Evolutionary conservation across 2,888 invertebrate genomes (phyloP), one percentile per base, ranked within the genome.

Genomic region (Leptinotarsa tumamoca): DNA sequence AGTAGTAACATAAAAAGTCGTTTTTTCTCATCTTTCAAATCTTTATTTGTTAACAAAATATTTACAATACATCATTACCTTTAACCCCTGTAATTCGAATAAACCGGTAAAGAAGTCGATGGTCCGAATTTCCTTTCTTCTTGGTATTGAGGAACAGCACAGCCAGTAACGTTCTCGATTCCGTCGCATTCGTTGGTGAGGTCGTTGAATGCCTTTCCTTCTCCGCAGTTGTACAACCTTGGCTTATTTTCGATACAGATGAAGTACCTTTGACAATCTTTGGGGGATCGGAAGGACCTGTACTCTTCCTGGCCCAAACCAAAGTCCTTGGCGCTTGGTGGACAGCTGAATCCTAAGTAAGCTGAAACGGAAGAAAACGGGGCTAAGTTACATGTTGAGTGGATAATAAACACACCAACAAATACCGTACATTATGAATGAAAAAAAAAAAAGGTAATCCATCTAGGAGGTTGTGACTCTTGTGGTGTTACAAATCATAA

Each of bases 301-400:
- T 89, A 89, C 83, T 90, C 91, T 75, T 86, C 88, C 23, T 87
- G 87, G 17, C 90, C 88, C 15, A 90, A 86, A 7, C 90, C 89
- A 0, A 85, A 85, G 1, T 87, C 87, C 63, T 85, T 83, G 79
- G 90, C 90, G 13, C 90, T 89, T n/a, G 90, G 90, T 0, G 96
- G 96, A 84, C 96, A 96, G 17, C 91, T 91, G 90, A 96, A 96
- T 14, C 95, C 95, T 71, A 96, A 90, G 89, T 91, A 95, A 63
- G 92, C 94, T 94, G 89, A 71, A 90, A 90, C 80, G 66, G 21
- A 54, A 17, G 23, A 51, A 58, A 73, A 54, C 13, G 43, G 43
- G 0, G 10, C 2, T 13, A 10, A 43, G 43, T 10, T 43, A 43
- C 43, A 43, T 43, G 13, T 7, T 43, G 10, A 43, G 43, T 43